Evolutionary conservation across 2,113 vertebrate species (phyloP).

Genomic region (Romanogobio albipinnatus): DNA sequence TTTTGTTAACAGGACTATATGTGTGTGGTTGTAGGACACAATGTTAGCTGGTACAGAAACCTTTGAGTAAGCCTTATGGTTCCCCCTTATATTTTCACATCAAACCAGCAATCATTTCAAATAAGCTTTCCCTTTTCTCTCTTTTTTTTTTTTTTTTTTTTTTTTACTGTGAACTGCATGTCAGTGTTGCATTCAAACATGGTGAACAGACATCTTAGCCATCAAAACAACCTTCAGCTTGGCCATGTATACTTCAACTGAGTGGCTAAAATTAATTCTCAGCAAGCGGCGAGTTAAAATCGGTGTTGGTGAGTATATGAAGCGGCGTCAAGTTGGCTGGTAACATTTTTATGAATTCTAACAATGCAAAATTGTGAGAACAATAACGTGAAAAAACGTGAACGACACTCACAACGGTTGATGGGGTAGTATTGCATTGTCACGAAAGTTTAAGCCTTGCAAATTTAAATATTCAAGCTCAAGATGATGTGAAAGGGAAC

Average conservation of each 20-base stretch:
- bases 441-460: no score
- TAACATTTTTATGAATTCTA: no score
- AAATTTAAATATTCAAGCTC: no score
- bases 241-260: not conserved
- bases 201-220: not conserved
- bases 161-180: not conserved
- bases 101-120: not conserved
- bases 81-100: not conserved
- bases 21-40: not conserved
- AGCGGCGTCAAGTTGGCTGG: no score
- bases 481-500: no score
- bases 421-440: no score
- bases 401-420: no score
- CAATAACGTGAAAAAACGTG: no score
- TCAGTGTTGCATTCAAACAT: not conserved
- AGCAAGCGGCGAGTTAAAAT: no score
- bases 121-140: not conserved
- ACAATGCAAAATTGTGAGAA: no score
- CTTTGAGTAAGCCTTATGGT: not conserved
- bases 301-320: no score
- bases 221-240: not conserved
- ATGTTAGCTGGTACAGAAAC: not conserved
- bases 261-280: no score
- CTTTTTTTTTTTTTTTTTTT: not conserved
- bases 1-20: constrained; percentile 45